Conservation (phyloP, 2,888 invertebrate species). For the Lithophane leautieri region DNA sequence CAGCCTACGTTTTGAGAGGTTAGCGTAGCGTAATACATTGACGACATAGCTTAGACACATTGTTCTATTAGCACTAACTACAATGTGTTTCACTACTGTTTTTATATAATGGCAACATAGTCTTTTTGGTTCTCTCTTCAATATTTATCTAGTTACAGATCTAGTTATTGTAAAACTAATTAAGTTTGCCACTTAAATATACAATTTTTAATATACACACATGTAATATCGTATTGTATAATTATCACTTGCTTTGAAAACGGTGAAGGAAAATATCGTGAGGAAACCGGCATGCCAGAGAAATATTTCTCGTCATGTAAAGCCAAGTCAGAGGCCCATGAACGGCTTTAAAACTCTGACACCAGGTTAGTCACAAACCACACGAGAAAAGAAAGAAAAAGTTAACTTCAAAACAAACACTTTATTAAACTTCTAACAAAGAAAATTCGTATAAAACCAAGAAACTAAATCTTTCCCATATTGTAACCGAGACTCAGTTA, state of each 20-base stretch:
- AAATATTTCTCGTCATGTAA: too few relatives aligned
- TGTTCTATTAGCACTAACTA: background rate
- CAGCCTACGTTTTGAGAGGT: background rate
- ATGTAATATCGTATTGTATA: too few relatives aligned
- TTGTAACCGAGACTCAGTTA: conserved; percentile 17
- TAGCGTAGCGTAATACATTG: background rate
- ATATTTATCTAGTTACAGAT: background rate
- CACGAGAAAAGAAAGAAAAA: background rate
- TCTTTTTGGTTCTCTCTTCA: background rate
- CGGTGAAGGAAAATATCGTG: too few relatives aligned
- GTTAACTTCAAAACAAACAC: background rate
- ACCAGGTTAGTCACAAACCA: too few relatives aligned
- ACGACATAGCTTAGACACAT: background rate
- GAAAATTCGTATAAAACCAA: conserved; percentile 23
- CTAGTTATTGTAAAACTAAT: background rate
- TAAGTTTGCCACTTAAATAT: background rate
- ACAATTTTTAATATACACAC: background rate
- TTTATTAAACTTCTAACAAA: background rate
- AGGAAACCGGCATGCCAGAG: too few relatives aligned
- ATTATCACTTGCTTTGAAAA: too few relatives aligned
- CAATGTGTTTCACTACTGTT: too few relatives aligned
- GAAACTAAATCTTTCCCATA: conserved; percentile 35
- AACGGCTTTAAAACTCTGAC: too few relatives aligned
- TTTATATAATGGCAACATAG: background rate
- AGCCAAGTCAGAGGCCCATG: too few relatives aligned